Base-by-base conservation (phyloP, 2,888 invertebrate species). In the Dugesia japonica region DNA sequence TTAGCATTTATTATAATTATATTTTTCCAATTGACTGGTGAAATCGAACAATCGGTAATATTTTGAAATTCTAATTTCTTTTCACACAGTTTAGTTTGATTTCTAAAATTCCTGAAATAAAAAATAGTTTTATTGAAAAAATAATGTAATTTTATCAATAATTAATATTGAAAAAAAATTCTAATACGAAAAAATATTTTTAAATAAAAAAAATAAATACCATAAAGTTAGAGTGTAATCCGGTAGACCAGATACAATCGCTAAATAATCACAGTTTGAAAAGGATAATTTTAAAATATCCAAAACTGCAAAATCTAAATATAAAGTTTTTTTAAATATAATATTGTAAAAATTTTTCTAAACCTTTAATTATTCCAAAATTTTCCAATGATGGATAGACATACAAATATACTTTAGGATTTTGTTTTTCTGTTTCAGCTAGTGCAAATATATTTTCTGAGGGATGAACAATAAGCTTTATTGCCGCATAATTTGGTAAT, bases 91-190 rank as follows among this genome's bases (percentile, higher is more conserved):
- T 20, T n/a, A 4, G 4, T 56, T 56, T 56, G 56, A 13, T 13
- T 56, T 23, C 23, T 56, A n/a, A 56, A 56, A 56, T 56, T 56
- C 56, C 56, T 56, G n/a, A n/a, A n/a, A n/a, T n/a, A n/a, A n/a
- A n/a, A n/a, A n/a, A n/a, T n/a, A n/a, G n/a, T n/a, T n/a, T n/a
- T n/a, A n/a, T n/a, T n/a, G n/a, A n/a, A n/a, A n/a, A n/a, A n/a
- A n/a, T n/a, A n/a, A n/a, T n/a, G n/a, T n/a, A n/a, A n/a, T n/a
- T n/a, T n/a, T n/a, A n/a, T n/a, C n/a, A n/a, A n/a, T n/a, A n/a
- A n/a, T n/a, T n/a, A n/a, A n/a, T n/a, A n/a, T n/a, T n/a, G n/a
- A n/a, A n/a, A n/a, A n/a, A n/a, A n/a, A n/a, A n/a, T n/a, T n/a
- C n/a, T n/a, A n/a, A n/a, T n/a, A n/a, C n/a, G n/a, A n/a, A n/a